phyloP scores from a whole-genome alignment of 2,113 vertebrate genomes.

The Halcyon senegalensis region DNA sequence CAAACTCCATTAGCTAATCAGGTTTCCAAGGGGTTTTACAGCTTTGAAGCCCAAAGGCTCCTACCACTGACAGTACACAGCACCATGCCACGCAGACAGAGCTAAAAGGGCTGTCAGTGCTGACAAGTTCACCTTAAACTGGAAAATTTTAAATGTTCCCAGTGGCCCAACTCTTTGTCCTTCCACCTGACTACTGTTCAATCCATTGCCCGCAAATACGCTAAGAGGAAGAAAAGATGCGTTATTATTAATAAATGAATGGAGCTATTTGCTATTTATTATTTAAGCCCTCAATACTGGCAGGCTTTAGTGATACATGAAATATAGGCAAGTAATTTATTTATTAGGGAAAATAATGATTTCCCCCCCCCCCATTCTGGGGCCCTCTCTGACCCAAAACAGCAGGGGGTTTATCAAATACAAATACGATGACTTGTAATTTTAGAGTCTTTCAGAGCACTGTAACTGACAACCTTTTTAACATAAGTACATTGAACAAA shows the following conservation, averaged over 20 bases:
- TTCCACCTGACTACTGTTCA: conserved; percentile 72
- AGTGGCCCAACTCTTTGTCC: conserved; percentile 75
- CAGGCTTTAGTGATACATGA: conserved; percentile 79
- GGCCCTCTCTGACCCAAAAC: conserved; percentile 75
- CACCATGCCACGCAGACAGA: background rate
- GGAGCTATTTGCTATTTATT: conserved; percentile 85
- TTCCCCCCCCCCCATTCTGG: conserved; percentile 51
- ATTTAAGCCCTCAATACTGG: conserved; percentile 79
- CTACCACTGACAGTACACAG: background rate
- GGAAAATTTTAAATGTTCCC: conserved; percentile 77
- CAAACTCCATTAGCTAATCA: conserved; percentile 11
- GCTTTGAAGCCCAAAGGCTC: background rate
- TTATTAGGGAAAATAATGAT: conserved; percentile 88
- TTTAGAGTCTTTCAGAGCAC: conserved; percentile 78
- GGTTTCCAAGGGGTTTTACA: conserved; percentile 9
- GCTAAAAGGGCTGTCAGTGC: conserved; percentile 62
- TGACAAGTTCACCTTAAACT: conserved; percentile 69
- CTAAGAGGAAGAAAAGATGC: conserved; percentile 67
- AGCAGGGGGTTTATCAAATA: conserved; percentile 78
- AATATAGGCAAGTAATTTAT: conserved; percentile 86
- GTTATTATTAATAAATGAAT: conserved; percentile 86
- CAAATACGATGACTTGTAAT: conserved; percentile 79
- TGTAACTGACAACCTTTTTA: conserved; percentile 84
- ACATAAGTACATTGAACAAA: conserved; percentile 84
- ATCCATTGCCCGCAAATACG: conserved; percentile 55